phyloP scores from a whole-genome alignment of 2,113 vertebrate genomes.

The Emydura subglobosa region DNA sequence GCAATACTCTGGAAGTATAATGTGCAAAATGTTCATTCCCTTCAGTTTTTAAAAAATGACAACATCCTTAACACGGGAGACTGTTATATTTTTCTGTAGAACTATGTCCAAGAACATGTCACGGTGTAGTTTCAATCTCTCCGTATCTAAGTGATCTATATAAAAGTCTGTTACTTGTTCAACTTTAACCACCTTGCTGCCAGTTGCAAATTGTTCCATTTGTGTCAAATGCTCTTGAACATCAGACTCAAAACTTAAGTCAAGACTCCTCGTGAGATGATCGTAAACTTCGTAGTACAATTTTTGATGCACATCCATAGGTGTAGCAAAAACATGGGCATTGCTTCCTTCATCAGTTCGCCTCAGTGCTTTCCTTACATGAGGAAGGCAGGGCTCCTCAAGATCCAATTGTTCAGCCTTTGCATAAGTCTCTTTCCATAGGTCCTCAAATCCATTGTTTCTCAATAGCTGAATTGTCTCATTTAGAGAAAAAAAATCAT shows the following conservation, averaged over 20 bases:
- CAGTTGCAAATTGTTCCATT: not conserved
- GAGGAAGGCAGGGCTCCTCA: not conserved
- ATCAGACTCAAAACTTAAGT: not conserved
- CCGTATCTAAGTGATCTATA: too few relatives aligned
- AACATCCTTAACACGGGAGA: too few relatives aligned
- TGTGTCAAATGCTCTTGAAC: not conserved
- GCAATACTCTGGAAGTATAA: too few relatives aligned
- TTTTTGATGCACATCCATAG: not conserved
- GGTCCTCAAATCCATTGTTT: not conserved
- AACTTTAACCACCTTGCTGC: too few relatives aligned
- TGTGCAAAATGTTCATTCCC: too few relatives aligned
- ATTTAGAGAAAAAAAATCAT: not conserved
- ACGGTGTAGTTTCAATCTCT: too few relatives aligned
- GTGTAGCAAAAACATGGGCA: not conserved
- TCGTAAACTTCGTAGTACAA: not conserved
- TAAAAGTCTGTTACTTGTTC: too few relatives aligned
- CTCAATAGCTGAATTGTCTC: not conserved
- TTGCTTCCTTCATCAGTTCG: not conserved
- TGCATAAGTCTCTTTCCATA: not conserved
- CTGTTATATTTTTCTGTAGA: too few relatives aligned
- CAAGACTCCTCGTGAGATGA: not conserved
- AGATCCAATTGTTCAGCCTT: not conserved
- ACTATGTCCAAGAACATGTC: too few relatives aligned
- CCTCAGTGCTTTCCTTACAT: not conserved
- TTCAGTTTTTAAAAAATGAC: too few relatives aligned